A percentile compares a stretch with the other conserved stretches of the same genome.
phyloP scores from a whole-genome alignment of 2,113 vertebrate species.

The Odontesthes bonariensis region DNA sequence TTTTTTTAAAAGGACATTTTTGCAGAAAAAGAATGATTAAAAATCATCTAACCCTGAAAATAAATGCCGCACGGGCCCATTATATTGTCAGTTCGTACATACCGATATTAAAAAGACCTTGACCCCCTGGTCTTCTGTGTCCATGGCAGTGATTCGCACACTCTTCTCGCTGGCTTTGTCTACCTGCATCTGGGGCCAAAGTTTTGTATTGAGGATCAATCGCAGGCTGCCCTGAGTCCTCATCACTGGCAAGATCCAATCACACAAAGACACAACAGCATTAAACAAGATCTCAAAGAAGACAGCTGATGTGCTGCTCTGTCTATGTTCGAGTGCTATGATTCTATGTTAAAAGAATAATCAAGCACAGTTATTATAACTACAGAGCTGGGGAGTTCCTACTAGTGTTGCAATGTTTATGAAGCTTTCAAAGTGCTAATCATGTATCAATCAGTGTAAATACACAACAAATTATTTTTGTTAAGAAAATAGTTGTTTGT shows the following conservation, averaged over 20 bases:
- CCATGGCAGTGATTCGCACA: slow-evolving; percentile 96
- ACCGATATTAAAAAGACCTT: slow-evolving; percentile 99
- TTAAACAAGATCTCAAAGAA: not conserved
- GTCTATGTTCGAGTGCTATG: not conserved
- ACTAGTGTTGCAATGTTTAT: too few species aligned
- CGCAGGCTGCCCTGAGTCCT: slow-evolving; percentile 97
- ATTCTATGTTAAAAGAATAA: too few species aligned
- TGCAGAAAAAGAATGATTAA: not conserved
- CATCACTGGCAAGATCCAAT: slow-evolving; percentile 87
- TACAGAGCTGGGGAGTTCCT: too few species aligned
- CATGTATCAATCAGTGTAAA: not conserved
- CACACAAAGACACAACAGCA: slow-evolving; percentile 22
- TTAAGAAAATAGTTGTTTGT: too few species aligned
- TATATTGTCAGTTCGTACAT: slow-evolving; percentile 29
- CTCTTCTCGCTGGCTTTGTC: slow-evolving; percentile 99
- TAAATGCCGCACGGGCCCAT: not conserved
- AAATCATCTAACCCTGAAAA: not conserved
- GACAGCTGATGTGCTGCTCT: not conserved
- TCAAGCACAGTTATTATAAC: too few species aligned
- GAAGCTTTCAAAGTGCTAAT: too few species aligned
- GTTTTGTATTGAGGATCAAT: slow-evolving; percentile 98
- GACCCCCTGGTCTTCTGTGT: slow-evolving; percentile 98
- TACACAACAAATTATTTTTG: too few species aligned
- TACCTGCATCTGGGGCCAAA: slow-evolving; percentile 99
- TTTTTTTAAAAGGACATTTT: too few species aligned